These are phyloP conservation scores for Mionectes macconnelli DNA, from an alignment of 2,113 vertebrate genomes.

Conservation along the genomic window DNA sequence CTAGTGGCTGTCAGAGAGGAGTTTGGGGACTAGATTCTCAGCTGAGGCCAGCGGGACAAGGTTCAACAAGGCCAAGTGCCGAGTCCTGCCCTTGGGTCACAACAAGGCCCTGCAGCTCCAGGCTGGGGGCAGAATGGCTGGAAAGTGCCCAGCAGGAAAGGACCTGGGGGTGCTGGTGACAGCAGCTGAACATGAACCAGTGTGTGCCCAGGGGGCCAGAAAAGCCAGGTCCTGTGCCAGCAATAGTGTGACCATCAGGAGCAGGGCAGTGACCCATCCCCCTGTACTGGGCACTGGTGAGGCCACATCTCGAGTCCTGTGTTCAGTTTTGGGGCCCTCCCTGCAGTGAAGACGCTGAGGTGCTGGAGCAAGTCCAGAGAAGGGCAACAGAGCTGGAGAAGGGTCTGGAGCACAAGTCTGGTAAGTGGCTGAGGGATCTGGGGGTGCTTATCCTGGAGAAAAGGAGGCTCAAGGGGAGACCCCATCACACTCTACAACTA, in stretches of 20 bases:
- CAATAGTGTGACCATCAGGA: neutral
- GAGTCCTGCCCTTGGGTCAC: neutral
- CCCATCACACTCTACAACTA: rapidly evolving
- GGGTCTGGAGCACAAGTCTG: neutral
- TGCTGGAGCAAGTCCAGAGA: neutral
- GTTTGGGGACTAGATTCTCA: neutral
- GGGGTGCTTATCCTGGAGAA: neutral
- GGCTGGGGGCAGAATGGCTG: neutral
- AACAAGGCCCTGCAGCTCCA: neutral
- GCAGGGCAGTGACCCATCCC: neutral
- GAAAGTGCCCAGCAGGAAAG: neutral
- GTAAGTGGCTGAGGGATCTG: neutral
- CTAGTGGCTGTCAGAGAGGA: neutral
- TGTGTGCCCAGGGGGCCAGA: neutral
- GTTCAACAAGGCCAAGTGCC: neutral
- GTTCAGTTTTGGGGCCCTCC: neutral
- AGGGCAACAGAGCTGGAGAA: neutral
- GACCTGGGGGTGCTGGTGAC: neutral
- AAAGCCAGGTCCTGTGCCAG: neutral
- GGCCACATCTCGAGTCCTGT: neutral
- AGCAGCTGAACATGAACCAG: neutral
- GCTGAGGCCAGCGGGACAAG: neutral
- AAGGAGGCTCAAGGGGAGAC: neutral
- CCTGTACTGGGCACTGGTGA: neutral
- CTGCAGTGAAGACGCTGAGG: too few relatives aligned